Base-by-base conservation (phyloP, 2,113 vertebrate species). In the Lethenteron camtschaticum region DNA sequence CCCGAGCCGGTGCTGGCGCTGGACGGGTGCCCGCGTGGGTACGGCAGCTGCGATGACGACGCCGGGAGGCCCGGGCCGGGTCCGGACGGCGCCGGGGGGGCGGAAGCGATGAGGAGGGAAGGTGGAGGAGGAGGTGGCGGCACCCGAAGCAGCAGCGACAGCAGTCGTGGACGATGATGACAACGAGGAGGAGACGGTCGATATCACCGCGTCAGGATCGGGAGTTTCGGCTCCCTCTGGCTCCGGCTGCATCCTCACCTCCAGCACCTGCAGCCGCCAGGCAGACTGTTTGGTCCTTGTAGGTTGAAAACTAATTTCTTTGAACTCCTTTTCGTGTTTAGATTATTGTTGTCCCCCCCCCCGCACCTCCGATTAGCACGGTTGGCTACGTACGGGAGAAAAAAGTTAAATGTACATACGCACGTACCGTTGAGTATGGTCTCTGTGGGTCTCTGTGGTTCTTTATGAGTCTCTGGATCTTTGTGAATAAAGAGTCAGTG, bases 201-300 rank as follows among this genome's bases (percentile, higher is more conserved):
- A 5, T 41, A 41, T 41, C 41, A 41, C 41, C 41, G 41, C 41
- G 41, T 99, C 94, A 56, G 83, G 80, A 73, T 96, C 90, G 2
- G 90, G 91, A 68, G 89, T 89, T 74, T 92, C 84, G 74, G 84
- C 83, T 68, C 95, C 90, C 75, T 96, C 90, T n/a, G 82, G 72
- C 69, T 96, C 91, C 68, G 81, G 88, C 69, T 88, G 90, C 76
- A 99, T 82, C 70, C 89, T 85, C 71, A 95, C 82, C 69, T 95
- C 91, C 77, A 97, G 76, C 20, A 66, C 59, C 70, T 71, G 41
- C 16, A 71, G 57, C 14, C 13, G 59, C 41, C 41, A 41, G 41
- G 41, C 41, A 41, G 41, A 41, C 4, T 41, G 41, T 3, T 41
- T 41, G 41, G 4, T 41, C 41, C 41, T 41, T 41, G 41, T 41